A percentile compares a stretch with the other conserved stretches of the same genome.
Evolutionary conservation across 2,888 invertebrate species (phyloP).

Genomic region (Agriotes lineatus): DNA sequence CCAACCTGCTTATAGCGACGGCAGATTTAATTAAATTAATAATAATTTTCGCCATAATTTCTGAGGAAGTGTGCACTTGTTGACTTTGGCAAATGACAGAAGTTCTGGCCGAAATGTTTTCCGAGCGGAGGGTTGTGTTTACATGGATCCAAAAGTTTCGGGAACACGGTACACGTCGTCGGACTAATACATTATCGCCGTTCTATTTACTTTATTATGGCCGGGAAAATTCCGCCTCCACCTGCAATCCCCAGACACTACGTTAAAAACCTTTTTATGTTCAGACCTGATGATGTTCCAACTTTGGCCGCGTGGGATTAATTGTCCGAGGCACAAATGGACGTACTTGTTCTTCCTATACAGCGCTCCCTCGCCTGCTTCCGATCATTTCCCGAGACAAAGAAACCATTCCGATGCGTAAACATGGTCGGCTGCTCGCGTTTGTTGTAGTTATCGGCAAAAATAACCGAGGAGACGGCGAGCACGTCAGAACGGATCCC

Average conservation of each 20-base stretch:
- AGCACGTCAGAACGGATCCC: no score
- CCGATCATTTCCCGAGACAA: slow-evolving; percentile 31
- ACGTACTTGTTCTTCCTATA: slow-evolving; percentile 36
- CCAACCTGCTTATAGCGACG: no score
- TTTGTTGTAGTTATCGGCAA: no score
- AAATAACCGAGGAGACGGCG: no score
- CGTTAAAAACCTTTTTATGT: slow-evolving; percentile 39
- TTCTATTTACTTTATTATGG: slow-evolving; percentile 28
- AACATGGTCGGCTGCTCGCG: not conserved
- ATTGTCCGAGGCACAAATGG: slow-evolving; percentile 37
- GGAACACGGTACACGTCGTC: slow-evolving; percentile 5
- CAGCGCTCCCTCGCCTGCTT: slow-evolving; percentile 16
- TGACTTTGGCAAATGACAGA: slow-evolving; percentile 1
- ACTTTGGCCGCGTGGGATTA: slow-evolving; percentile 33
- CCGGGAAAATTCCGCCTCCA: slow-evolving; percentile 27
- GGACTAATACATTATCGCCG: slow-evolving; percentile 28
- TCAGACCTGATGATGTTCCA: slow-evolving; percentile 37
- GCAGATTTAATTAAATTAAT: no score
- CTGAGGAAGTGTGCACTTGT: not conserved
- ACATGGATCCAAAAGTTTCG: slow-evolving; percentile 10
- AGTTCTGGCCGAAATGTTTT: not conserved
- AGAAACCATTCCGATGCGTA: slow-evolving; percentile 16
- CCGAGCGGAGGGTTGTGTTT: slow-evolving; percentile 6
- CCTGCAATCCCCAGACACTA: slow-evolving; percentile 30
- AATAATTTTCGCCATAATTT: no score